These are phyloP conservation scores for Phymatocera aterrima DNA, from an alignment of 2,888 invertebrate species.

Conservation along the genomic window DNA sequence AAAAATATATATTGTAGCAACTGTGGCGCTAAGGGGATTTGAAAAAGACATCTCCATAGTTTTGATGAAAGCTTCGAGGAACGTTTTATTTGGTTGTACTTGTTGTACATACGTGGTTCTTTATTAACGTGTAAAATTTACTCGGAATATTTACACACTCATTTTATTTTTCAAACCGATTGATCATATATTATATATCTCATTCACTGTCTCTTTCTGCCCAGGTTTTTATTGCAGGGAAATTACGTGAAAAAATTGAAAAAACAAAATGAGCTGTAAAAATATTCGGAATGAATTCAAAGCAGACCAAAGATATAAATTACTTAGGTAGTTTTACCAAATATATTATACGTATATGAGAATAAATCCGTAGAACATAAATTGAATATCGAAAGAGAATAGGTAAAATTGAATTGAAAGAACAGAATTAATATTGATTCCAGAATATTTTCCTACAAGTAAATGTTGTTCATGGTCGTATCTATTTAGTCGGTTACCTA, in stretches of 20 bases:
- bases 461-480: conserved; percentile 26
- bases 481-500: conserved; percentile 17
- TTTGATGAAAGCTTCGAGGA: not conserved
- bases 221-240: too few species aligned
- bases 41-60: not conserved
- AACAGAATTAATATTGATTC: conserved; percentile 9
- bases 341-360: conserved; percentile 20
- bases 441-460: conserved; percentile 37
- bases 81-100: not conserved
- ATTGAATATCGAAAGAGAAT: not conserved
- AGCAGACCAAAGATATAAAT: conserved; percentile 42
- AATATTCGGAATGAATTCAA: conserved; percentile 21
- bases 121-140: conserved; percentile 21
- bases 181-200: too few species aligned
- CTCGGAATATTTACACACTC: not conserved
- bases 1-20: too few species aligned
- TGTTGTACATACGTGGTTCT: not conserved
- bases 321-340: conserved; percentile 15
- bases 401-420: not conserved
- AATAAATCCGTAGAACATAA: conserved; percentile 24
- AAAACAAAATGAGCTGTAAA: not conserved
- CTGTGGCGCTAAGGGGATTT: too few species aligned
- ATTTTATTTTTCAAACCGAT: too few species aligned
- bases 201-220: too few species aligned
- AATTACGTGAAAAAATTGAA: too few species aligned